Conservation (phyloP, 2,888 invertebrate species). For the Trissolcus brochymenae region DNA sequence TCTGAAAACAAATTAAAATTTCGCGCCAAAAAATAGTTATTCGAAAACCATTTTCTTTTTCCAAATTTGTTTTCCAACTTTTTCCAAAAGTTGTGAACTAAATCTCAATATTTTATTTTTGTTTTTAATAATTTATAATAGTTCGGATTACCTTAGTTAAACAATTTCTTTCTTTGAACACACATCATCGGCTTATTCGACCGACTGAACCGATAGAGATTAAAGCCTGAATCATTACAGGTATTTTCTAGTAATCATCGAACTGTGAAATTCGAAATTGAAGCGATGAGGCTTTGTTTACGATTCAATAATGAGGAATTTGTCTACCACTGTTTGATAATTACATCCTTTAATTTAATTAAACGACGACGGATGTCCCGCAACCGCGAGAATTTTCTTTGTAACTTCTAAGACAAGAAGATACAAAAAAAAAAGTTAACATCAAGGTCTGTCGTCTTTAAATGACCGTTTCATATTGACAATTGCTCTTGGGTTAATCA, state of each 20-base stretch:
- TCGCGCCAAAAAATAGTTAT: background rate
- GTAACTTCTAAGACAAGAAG: background rate
- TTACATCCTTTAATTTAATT: too few relatives aligned
- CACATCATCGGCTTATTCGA: background rate
- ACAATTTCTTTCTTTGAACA: too few relatives aligned
- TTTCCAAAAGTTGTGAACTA: too few relatives aligned
- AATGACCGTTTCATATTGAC: slow-evolving; percentile 27
- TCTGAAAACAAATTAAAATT: background rate
- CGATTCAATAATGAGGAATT: background rate
- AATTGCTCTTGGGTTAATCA: slow-evolving; percentile 50
- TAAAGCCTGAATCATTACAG: background rate
- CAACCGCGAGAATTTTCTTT: too few relatives aligned
- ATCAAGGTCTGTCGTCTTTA: slow-evolving; percentile 38
- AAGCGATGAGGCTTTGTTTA: background rate
- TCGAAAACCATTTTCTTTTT: too few relatives aligned
- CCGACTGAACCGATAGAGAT: background rate
- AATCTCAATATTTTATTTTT: too few relatives aligned
- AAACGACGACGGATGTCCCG: too few relatives aligned
- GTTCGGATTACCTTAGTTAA: too few relatives aligned
- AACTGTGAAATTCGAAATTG: background rate
- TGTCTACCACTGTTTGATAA: too few relatives aligned
- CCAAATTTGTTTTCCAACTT: background rate
- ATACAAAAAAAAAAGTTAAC: slow-evolving; percentile 32
- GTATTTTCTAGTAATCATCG: background rate
- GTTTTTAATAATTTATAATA: background rate